These are phyloP conservation scores for Formica selysi DNA, from an alignment of 1,140 invertebrate species.

Conservation along the genomic window DNA sequence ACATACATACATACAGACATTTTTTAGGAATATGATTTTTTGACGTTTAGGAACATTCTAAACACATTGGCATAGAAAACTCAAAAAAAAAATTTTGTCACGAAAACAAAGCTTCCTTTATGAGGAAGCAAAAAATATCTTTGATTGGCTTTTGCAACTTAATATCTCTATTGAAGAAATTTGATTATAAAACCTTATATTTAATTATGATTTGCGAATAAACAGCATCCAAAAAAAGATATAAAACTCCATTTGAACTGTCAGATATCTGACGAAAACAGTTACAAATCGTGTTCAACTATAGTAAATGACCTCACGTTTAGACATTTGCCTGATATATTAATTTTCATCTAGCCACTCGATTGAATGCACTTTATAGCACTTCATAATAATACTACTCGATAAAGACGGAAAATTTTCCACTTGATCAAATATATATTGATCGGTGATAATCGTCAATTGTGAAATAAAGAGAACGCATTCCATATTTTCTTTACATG, in stretches of 20 bases:
- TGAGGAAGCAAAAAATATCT: neutral
- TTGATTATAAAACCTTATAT: neutral
- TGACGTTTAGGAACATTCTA: too few relatives aligned
- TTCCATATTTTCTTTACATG: neutral
- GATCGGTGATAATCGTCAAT: slow-evolving; percentile 4
- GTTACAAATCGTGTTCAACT: neutral
- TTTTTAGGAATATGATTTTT: too few relatives aligned
- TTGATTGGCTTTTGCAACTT: neutral
- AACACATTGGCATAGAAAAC: too few relatives aligned
- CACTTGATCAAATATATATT: neutral
- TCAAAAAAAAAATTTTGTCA: too few relatives aligned
- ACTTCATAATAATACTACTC: slow-evolving; percentile 1
- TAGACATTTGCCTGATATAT: neutral
- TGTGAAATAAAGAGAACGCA: neutral
- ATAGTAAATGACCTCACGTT: neutral
- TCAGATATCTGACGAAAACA: neutral
- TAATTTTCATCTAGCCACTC: too few relatives aligned
- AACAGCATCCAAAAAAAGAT: neutral
- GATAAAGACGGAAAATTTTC: neutral
- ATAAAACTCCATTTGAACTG: neutral
- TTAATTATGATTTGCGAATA: slow-evolving; percentile 23
- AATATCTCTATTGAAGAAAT: neutral
- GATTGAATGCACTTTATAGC: neutral
- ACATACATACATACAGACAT: too few relatives aligned
- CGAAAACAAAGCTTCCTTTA: too few relatives aligned